A percentile compares a stretch with the other conserved stretches of the same genome.
phyloP scores from a whole-genome alignment of 2,113 vertebrate genomes.

The Leucopsar rothschildi region DNA sequence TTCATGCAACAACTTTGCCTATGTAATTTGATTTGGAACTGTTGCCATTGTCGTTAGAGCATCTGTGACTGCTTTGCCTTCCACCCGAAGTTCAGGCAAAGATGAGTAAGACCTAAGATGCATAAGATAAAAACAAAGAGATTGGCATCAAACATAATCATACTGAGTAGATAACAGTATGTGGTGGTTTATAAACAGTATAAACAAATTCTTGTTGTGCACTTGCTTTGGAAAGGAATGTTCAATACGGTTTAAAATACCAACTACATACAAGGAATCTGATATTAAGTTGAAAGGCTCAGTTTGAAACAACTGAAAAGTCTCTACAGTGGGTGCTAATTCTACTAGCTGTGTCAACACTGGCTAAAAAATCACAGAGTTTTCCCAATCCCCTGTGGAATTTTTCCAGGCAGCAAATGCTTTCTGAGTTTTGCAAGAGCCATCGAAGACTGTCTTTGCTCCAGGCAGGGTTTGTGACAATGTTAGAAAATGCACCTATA shows the following conservation, averaged over 20 bases:
- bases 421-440: background rate
- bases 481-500: rapidly evolving
- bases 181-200: background rate
- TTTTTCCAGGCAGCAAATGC: background rate
- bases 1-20: background rate
- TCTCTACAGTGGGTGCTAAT: background rate
- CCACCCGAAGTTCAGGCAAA: background rate
- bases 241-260: background rate
- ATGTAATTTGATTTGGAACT: background rate
- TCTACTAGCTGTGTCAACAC: background rate
- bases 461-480: background rate
- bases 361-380: background rate
- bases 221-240: background rate
- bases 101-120: too few relatives aligned
- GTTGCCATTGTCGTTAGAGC: background rate
- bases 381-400: background rate
- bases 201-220: background rate
- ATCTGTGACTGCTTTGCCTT: background rate
- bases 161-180: background rate
- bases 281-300: background rate
- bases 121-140: background rate
- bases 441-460: background rate
- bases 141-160: rapidly evolving
- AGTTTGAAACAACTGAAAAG: background rate
- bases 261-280: background rate